Base-by-base conservation (phyloP, 2,113 vertebrate genomes). In the Mesoclemmys tuberculata region DNA sequence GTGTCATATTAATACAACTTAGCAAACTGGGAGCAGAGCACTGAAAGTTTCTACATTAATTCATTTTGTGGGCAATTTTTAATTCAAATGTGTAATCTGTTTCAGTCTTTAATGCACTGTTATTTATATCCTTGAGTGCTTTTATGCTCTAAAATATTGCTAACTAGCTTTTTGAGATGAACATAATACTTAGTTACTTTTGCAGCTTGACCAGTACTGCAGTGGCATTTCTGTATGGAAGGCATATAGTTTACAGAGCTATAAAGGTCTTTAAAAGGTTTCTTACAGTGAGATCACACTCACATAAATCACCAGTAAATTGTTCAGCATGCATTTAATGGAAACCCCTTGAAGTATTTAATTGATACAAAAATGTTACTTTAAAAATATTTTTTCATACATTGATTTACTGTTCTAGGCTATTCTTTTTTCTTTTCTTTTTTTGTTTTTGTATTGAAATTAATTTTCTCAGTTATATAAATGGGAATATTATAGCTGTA, bases 241-340 rank as follows among this genome's bases (percentile, higher is more conserved):
- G 85, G 52, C 68, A 88, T 78, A 83, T 81, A 83, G 90, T 84
- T 83, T 88, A 88, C 38, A 68, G 85, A 79, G 56, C 85, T 79
- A 68, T 92, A 92, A 92, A 88, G 90, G 80, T 88, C 85, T 80
- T 92, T 92, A 92, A 92, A 92, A 92, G 90, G 85, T 79, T 92
- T 92, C 90, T 92, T 75, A 88, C 90, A 83, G 85, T 68, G 90
- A 92, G 78, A 82, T 88, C 56, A 41, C 87, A 92, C 80, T 88
- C 71, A 83, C 80, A 82, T 92, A 92, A 92, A 88, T 88, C 87
- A 31, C 74, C 68, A 84, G 85, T 55, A 88, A 92, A 88, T 80
- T 92, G 78, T 81, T 92, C 80, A 83, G 74, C 80, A 88, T 88
- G 87, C 83, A 92, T 84, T 85, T 92, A 92, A 92, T 92, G 90